Percentiles rank a stretch among this genome's conserved stretches.
Evolutionary conservation across 2,113 vertebrate genomes (phyloP).

Genomic region (Zosterops hypoxanthus): DNA sequence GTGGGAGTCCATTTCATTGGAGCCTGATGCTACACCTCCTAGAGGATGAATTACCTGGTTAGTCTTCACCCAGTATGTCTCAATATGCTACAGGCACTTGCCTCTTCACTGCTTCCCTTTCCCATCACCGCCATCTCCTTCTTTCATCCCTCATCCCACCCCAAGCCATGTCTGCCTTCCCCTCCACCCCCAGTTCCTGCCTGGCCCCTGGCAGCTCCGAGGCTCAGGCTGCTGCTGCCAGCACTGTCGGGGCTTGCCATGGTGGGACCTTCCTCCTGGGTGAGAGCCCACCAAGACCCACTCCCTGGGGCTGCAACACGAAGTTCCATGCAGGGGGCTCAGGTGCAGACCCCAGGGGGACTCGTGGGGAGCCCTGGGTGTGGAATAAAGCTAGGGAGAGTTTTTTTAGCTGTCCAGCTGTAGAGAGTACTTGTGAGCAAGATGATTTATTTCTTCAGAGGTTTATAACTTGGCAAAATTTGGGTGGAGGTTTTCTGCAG

Average conservation of each 20-base stretch:
- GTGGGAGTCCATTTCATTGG: background rate
- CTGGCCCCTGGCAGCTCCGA: accelerated
- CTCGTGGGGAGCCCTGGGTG: accelerated
- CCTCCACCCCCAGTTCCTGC: background rate
- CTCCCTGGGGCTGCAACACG: accelerated
- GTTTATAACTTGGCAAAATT: background rate
- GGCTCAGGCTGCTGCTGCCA: background rate
- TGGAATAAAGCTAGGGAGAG: background rate
- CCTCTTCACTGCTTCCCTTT: background rate
- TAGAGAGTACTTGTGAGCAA: background rate
- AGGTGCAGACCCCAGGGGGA: background rate
- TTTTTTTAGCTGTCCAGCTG: background rate
- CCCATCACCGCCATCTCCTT: background rate
- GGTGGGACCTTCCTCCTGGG: background rate
- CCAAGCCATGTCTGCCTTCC: background rate
- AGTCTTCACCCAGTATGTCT: background rate
- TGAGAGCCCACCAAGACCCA: background rate
- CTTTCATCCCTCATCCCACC: background rate
- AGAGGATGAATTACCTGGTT: background rate
- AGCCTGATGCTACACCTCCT: background rate
- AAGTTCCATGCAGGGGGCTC: background rate
- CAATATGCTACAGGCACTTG: accelerated
- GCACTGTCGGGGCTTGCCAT: accelerated
- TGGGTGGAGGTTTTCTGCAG: background rate
- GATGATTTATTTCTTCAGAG: background rate